These are phyloP conservation scores for Autographa gamma DNA, from an alignment of 2,888 invertebrate genomes.

Conservation along the genomic window DNA sequence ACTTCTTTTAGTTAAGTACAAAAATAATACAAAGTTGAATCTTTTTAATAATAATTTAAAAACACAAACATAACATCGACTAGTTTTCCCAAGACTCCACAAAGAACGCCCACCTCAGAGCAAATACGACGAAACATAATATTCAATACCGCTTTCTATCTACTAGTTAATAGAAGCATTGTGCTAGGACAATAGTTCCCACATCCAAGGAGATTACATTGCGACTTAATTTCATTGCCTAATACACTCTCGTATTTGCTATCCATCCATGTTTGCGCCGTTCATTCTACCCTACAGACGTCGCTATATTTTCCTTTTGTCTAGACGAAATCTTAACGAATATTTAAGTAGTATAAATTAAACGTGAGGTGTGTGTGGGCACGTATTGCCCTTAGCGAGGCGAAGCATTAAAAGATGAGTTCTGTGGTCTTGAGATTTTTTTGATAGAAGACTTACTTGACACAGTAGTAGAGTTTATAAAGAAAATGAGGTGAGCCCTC, in stretches of 20 bases:
- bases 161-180: conserved; percentile 55
- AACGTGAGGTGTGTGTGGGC: conserved; percentile 53
- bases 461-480: not conserved
- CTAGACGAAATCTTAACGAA: conserved; percentile 88
- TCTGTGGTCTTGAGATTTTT: not conserved
- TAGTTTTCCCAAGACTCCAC: conserved; percentile 43
- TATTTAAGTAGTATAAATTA: conserved; percentile 79
- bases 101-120: conserved; percentile 30
- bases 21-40: too few relatives aligned
- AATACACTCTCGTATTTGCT: conserved; percentile 84
- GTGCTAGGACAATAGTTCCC: conserved; percentile 62
- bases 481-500: not conserved
- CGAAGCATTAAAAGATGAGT: not conserved
- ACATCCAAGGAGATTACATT: conserved; percentile 78
- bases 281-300: conserved; percentile 79
- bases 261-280: conserved; percentile 84
- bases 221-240: conserved; percentile 87
- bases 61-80: conserved; percentile 21
- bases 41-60: conserved; percentile 19
- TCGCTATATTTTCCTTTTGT: conserved; percentile 87
- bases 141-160: conserved; percentile 54
- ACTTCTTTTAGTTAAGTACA: too few relatives aligned
- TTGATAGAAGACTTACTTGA: not conserved
- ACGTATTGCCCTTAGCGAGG: conserved; percentile 21
- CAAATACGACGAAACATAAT: conserved; percentile 52